A percentile compares a stretch with the other conserved stretches of the same genome.
Evolutionary conservation across 2,113 vertebrate species (phyloP).

Genomic region (Seriola quinqueradiata): DNA sequence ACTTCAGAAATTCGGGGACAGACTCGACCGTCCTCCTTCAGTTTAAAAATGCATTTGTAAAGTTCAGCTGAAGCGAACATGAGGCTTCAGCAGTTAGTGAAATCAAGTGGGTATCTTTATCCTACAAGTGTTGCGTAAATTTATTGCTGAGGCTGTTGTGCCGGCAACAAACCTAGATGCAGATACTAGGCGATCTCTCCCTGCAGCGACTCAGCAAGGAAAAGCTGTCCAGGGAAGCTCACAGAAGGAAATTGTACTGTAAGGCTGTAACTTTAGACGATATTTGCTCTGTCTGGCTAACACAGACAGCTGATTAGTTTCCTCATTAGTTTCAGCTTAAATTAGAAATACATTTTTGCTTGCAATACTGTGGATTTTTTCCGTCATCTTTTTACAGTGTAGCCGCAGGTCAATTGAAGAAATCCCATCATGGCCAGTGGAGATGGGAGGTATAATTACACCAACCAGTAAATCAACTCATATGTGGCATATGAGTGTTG

Average conservation of each 20-base stretch:
- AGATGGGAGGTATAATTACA: background rate
- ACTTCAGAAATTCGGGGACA: background rate
- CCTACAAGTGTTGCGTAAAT: background rate
- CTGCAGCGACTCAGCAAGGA: background rate
- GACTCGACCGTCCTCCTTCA: too few relatives aligned
- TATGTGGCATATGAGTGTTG: too few relatives aligned
- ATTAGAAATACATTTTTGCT: background rate
- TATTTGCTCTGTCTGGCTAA: too few relatives aligned
- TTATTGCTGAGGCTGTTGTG: background rate
- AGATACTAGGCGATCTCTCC: background rate
- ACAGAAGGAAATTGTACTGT: background rate
- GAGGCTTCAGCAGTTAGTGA: background rate
- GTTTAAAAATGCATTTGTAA: background rate
- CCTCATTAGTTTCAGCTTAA: background rate
- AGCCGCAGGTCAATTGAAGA: background rate
- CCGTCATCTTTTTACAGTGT: background rate
- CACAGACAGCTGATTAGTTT: too few relatives aligned
- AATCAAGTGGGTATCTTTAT: background rate
- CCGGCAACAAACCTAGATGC: background rate
- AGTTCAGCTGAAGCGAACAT: background rate
- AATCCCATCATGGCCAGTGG: background rate
- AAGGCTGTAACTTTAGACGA: background rate
- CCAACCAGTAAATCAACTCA: background rate
- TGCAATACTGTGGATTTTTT: background rate
- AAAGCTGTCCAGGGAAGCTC: background rate